Percentiles rank a stretch among this genome's conserved stretches.
These are phyloP conservation scores for Lethenteron camtschaticum DNA, from an alignment of 2,113 vertebrate genomes.

Conservation along the genomic window DNA sequence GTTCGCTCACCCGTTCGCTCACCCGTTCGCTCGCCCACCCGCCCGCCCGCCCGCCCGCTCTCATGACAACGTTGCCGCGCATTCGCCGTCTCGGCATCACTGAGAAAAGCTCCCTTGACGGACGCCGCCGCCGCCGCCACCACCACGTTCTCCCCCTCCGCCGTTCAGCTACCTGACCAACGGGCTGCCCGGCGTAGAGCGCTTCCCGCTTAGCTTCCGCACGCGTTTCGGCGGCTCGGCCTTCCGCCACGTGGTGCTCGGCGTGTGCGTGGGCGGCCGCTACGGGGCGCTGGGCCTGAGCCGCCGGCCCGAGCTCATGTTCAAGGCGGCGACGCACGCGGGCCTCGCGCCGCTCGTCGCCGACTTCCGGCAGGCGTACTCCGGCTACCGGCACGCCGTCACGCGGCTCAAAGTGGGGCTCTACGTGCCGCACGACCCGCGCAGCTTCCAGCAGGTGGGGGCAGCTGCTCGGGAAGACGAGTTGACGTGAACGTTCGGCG, in stretches of 20 bases:
- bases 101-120: too few species aligned
- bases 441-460: slow-evolving; percentile 63
- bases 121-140: too few species aligned
- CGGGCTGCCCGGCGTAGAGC: slow-evolving; percentile 79
- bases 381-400: slow-evolving; percentile 70
- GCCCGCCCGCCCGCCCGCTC: too few species aligned
- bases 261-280: slow-evolving; percentile 72
- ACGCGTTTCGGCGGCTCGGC: slow-evolving; percentile 93
- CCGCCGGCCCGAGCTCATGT: slow-evolving; percentile 81
- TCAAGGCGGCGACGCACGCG: slow-evolving; percentile 59
- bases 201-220: slow-evolving; percentile 99
- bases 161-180: slow-evolving; percentile 83
- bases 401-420: slow-evolving; percentile 86
- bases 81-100: too few species aligned
- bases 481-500: too few species aligned
- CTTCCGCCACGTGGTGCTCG: slow-evolving; percentile 92
- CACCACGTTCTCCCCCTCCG: too few species aligned
- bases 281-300: slow-evolving; percentile 87
- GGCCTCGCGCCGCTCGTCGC: slow-evolving; percentile 62
- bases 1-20: too few species aligned
- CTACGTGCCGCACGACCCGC: slow-evolving; percentile 85
- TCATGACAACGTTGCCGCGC: too few species aligned
- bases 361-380: slow-evolving; percentile 59
- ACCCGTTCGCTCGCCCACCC: too few species aligned
- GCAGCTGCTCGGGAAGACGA: too few species aligned